Evolutionary conservation across 2,797 vertebrate species (phyloP).

Genomic region (Leptoclinus maculatus): DNA sequence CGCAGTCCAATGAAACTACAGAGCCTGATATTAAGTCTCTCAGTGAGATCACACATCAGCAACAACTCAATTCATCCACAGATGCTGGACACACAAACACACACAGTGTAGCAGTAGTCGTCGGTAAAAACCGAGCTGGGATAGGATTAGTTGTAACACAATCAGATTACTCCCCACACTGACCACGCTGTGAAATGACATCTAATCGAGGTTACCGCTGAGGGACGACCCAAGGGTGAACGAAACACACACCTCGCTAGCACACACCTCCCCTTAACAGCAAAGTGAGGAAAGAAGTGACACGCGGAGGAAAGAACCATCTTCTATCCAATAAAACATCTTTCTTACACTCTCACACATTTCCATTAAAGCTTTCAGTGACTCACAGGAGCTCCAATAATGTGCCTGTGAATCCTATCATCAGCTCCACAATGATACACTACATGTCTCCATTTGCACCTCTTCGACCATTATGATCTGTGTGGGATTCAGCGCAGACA

Average conservation of each 20-base stretch:
- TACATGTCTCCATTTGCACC: constrained; percentile 38
- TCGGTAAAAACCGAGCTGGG: constrained; percentile 35
- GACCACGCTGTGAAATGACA: constrained; percentile 38
- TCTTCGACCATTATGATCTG: constrained; percentile 30
- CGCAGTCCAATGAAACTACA: constrained; percentile 34
- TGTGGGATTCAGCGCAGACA: constrained; percentile 22
- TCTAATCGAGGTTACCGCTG: constrained; percentile 14
- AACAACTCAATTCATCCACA: constrained; percentile 8
- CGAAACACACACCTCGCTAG: constrained; percentile 1
- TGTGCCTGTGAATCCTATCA: constrained; percentile 52
- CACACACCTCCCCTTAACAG: background rate
- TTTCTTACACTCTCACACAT: constrained; percentile 10
- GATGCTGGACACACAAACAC: constrained; percentile 11
- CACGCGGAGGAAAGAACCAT: background rate
- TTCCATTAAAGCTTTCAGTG: constrained; percentile 20
- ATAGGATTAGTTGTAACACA: constrained; percentile 43
- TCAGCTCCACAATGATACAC: constrained; percentile 46
- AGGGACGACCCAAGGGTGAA: constrained; percentile 23
- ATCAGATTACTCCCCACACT: constrained; percentile 31
- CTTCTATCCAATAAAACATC: constrained; percentile 7
- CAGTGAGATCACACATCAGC: constrained; percentile 19
- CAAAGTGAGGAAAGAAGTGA: constrained; percentile 11
- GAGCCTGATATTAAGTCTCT: constrained; percentile 30
- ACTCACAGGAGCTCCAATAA: constrained; percentile 21
- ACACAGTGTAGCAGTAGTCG: constrained; percentile 13